Evolutionary conservation across 2,888 invertebrate species (phyloP).

Genomic region (Apomyelois bistriatella): DNA sequence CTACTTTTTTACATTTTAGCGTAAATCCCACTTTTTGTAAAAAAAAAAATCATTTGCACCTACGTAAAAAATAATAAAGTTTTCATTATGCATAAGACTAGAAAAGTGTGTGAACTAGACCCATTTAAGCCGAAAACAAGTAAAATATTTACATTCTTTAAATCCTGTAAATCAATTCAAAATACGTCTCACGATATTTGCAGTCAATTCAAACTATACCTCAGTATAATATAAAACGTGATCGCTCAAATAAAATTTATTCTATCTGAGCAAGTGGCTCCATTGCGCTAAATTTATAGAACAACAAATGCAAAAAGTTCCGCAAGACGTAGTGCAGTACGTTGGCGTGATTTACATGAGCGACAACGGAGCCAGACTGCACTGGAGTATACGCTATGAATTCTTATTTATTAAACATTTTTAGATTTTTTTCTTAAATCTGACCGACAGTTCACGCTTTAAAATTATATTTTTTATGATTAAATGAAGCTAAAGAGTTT

Average conservation of each 20-base stretch:
- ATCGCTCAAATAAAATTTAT: conserved; percentile 28
- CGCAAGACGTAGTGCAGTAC: conserved; percentile 30
- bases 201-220: conserved; percentile 1
- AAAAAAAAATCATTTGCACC: no score
- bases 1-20: no score
- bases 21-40: no score
- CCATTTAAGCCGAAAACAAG: no score
- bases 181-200: not conserved
- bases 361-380: conserved; percentile 37
- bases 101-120: no score
- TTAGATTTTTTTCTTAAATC: no score
- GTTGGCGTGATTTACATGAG: conserved; percentile 37
- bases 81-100: no score
- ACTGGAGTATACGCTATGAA: conserved; percentile 11
- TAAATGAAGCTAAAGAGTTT: no score
- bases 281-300: conserved; percentile 32
- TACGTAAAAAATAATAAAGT: no score
- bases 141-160: no score
- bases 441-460: no score
- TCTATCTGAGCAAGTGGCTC: conserved; percentile 21
- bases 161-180: not conserved
- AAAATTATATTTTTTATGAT: no score
- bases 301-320: conserved; percentile 30
- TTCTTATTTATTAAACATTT: not conserved
- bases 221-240: conserved; percentile 12